A percentile compares a stretch with the other conserved stretches of the same genome.
Conservation (phyloP, 2,797 vertebrate genomes). For the Apogon talboti region DNA sequence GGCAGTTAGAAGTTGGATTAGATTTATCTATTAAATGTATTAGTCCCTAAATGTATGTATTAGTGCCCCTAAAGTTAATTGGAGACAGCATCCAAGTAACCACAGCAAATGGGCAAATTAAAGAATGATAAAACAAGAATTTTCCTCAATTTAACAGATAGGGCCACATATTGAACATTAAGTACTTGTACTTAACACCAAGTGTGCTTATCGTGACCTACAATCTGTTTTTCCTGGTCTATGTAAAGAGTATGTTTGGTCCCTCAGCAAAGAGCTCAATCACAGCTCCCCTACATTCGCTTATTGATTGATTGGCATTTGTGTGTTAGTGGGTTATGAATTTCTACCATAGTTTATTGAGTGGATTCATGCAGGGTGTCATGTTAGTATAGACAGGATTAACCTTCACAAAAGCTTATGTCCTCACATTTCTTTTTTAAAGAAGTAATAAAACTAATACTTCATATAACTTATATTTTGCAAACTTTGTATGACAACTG, state of each 20-base stretch:
- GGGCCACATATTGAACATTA: too few relatives aligned
- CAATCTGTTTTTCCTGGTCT: background rate
- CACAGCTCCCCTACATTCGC: background rate
- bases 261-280: conserved; percentile 2
- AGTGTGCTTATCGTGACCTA: conserved; percentile 10
- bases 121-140: too few relatives aligned
- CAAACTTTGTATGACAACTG: too few relatives aligned
- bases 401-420: conserved; percentile 5
- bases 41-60: too few relatives aligned
- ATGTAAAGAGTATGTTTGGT: background rate
- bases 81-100: background rate
- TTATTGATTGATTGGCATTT: conserved; percentile 37
- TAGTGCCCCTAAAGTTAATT: background rate
- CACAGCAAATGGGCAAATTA: too few relatives aligned
- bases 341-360: conserved; percentile 3
- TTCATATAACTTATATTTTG: too few relatives aligned
- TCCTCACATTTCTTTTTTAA: background rate
- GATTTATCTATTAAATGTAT: background rate
- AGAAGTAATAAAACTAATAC: background rate
- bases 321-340: conserved; percentile 42
- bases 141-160: too few relatives aligned
- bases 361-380: conserved; percentile 7
- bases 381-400: conserved; percentile 1
- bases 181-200: background rate
- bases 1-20: background rate